Evolutionary conservation across 2,113 vertebrate genomes (phyloP).

Genomic region (Elaphurus davidianus): DNA sequence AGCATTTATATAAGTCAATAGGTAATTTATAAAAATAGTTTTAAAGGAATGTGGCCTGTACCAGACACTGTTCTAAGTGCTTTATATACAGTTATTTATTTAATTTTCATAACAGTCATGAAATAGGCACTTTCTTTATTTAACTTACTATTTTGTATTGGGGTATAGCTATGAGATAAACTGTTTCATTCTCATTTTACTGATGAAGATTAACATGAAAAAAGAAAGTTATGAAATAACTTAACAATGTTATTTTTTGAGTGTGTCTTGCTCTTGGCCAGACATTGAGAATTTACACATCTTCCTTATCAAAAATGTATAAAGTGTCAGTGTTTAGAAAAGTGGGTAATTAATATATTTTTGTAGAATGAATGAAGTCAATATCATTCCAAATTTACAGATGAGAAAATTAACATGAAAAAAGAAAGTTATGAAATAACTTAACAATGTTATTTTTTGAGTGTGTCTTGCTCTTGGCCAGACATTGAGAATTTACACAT

Average conservation of each 20-base stretch:
- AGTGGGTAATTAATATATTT: background rate
- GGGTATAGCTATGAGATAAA: background rate
- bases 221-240: background rate
- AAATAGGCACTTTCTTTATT: background rate
- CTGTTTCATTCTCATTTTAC: background rate
- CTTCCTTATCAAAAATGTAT: background rate
- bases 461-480: background rate
- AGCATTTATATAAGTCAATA: background rate
- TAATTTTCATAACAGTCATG: background rate
- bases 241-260: background rate
- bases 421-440: too few relatives aligned
- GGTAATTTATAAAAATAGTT: background rate
- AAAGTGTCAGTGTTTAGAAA: background rate
- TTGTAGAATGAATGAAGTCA: background rate
- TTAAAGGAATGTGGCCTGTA: background rate
- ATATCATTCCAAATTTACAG: background rate
- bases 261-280: background rate
- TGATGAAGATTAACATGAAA: background rate
- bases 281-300: background rate
- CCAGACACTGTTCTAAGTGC: background rate
- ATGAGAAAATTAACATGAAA: too few relatives aligned
- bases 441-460: background rate
- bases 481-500: background rate
- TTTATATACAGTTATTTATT: background rate
- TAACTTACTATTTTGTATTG: background rate